phyloP scores from a whole-genome alignment of 2,797 vertebrate species.

The Intellagama lesueurii region DNA sequence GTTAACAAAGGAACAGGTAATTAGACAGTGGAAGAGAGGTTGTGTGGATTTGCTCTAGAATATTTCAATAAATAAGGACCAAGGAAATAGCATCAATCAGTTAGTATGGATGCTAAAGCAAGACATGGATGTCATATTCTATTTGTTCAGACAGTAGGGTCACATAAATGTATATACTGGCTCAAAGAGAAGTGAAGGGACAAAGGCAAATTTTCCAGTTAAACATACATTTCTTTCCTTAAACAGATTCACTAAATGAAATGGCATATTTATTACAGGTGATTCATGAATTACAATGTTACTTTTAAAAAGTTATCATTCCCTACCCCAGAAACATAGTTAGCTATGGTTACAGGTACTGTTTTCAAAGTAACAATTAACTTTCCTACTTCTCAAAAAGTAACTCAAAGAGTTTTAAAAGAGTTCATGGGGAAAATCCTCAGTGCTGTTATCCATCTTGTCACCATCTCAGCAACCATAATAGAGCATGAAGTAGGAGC shows the following conservation, averaged over 20 bases:
- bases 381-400: not conserved
- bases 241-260: not conserved
- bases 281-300: not conserved
- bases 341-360: not conserved
- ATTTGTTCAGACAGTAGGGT: not conserved
- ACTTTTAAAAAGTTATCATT: not conserved
- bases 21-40: not conserved
- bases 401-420: not conserved
- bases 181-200: not conserved
- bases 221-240: not conserved
- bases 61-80: not conserved
- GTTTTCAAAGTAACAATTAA: not conserved
- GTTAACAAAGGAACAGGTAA: too few relatives aligned
- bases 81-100: not conserved
- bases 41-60: not conserved
- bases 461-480: not conserved
- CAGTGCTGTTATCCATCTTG: not conserved
- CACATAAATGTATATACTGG: not conserved
- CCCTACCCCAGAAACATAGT: not conserved
- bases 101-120: not conserved
- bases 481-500: not conserved
- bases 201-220: not conserved
- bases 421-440: not conserved
- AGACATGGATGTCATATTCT: not conserved
- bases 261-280: not conserved